Evolutionary conservation across 2,888 invertebrate genomes (phyloP).

Genomic region (Cepaea hortensis): DNA sequence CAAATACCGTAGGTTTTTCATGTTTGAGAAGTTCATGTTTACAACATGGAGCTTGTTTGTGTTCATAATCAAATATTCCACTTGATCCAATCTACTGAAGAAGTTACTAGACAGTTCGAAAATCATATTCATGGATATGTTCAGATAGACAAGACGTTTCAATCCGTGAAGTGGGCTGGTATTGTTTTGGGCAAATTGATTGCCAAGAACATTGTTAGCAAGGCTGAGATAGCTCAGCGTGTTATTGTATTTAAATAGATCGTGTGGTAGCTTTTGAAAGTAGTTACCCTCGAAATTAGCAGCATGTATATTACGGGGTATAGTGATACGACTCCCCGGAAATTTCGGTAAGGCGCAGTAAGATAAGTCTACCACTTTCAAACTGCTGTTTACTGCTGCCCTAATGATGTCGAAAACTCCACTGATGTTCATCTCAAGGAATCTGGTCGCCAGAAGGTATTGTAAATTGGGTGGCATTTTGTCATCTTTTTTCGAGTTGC

Average conservation of each 20-base stretch:
- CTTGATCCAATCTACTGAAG: background rate
- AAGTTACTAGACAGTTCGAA: background rate
- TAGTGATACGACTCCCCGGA: background rate
- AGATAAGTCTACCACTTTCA: background rate
- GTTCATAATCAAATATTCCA: background rate
- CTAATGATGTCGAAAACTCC: background rate
- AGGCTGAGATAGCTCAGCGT: background rate
- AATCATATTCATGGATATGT: slow-evolving; percentile 10
- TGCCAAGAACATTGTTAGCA: background rate
- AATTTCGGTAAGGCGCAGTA: background rate
- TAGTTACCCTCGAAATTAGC: background rate
- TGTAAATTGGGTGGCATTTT: background rate
- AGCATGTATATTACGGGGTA: background rate
- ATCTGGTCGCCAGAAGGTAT: background rate
- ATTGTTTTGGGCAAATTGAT: background rate
- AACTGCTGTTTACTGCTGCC: background rate
- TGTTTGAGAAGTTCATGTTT: background rate
- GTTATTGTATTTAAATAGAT: background rate
- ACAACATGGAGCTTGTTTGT: slow-evolving; percentile 15
- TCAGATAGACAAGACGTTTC: background rate
- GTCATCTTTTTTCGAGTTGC: too few species aligned
- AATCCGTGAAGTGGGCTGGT: background rate
- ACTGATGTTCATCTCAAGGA: background rate
- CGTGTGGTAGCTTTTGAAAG: background rate
- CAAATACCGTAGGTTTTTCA: background rate